Conservation (phyloP, 2,113 vertebrate species). For the Anoura caudifer region DNA sequence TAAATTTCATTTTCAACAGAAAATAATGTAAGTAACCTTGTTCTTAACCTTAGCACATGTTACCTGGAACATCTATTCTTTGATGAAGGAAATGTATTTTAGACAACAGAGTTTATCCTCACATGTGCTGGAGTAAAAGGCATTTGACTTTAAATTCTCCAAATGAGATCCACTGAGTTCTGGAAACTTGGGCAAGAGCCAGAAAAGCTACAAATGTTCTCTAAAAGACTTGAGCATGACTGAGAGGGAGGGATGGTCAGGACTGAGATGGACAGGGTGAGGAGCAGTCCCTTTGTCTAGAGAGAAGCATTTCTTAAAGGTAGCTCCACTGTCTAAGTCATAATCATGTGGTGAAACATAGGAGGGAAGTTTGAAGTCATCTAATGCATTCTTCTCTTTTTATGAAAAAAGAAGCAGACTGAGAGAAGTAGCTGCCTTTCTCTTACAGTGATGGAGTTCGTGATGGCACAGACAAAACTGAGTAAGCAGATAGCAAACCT, state of each 20-base stretch:
- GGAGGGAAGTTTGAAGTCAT: not conserved
- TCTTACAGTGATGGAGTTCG: not conserved
- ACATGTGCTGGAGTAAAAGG: not conserved
- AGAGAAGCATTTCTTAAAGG: not conserved
- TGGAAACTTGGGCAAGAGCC: not conserved
- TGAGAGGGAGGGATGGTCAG: not conserved
- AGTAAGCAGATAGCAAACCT: not conserved
- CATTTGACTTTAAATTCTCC: not conserved
- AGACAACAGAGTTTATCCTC: not conserved
- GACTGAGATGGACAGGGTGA: not conserved
- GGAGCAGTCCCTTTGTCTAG: not conserved
- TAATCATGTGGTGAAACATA: not conserved
- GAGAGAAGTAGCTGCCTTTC: not conserved
- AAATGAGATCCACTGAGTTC: not conserved
- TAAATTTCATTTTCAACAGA: conserved; percentile 43
- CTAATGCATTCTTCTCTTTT: not conserved
- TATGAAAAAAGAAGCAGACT: not conserved
- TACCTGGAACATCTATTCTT: not conserved
- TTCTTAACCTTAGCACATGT: not conserved
- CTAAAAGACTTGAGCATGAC: not conserved
- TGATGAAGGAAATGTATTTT: not conserved
- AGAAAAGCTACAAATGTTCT: not conserved
- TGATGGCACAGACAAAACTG: not conserved
- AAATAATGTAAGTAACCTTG: not conserved
- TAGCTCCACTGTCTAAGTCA: not conserved